Base-by-base conservation (phyloP, 2,888 invertebrate genomes). In the Nemotelus pantherinus region DNA sequence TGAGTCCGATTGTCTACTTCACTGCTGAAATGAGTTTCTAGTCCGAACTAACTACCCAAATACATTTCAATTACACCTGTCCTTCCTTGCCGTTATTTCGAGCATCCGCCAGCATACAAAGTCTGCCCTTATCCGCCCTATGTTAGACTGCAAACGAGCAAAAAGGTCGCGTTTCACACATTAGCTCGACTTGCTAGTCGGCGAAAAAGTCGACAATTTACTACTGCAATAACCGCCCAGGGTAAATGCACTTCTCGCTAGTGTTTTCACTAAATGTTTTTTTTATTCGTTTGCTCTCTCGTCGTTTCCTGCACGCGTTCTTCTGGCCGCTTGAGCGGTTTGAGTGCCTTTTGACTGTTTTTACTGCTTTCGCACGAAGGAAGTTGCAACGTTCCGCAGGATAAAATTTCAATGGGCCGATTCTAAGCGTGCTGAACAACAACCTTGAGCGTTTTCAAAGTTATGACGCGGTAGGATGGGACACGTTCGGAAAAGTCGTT, bases 171-270 rank as follows among this genome's bases (percentile, higher is more conserved):
- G 55, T 44, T 53, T 25, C 57, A 55, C 48, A 55, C 55, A n/a
- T 55, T 71, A 57, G 55, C 55, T 57, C 43, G 2, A n/a, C 50
- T 64, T 45, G 2, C 53, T 10, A 43, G 25, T 25, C 9, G 41
- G 43, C 4, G n/a, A 39, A 71, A 71, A 71, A 41, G n/a, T 55
- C 43, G 55, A 71, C 55, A 71, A 71, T 71, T 71, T 71, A 71
- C 71, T 71, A 45, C 55, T 71, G 71, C 71, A 71, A 71, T 71
- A 71, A 57, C 39, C 71, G 57, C 25, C 25, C 25, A 71, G 71
- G 55, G 71, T 71, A 71, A 71, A 71, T 71, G 71, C 55, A 71
- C 68, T 68, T 50, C 71, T 55, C 55, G n/a, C 55, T 9, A 55
- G 45, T 71, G 71, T 50, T 68, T 48, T 48, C 53, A 10, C 25